These are phyloP conservation scores for Furnarius figulus DNA, from an alignment of 2,113 vertebrate genomes.

Conservation along the genomic window DNA sequence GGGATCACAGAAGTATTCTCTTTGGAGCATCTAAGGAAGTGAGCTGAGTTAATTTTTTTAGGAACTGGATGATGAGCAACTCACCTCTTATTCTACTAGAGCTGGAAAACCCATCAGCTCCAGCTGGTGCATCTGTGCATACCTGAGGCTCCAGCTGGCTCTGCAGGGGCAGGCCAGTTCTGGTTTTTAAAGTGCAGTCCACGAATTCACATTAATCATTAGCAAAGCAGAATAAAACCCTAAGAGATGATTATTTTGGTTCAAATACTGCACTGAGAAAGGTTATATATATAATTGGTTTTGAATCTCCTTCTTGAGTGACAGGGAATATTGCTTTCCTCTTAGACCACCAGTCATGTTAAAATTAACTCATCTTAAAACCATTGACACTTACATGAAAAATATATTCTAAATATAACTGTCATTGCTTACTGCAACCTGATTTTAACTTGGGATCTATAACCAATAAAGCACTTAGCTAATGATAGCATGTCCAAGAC, in stretches of 20 bases:
- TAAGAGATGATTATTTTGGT: not conserved
- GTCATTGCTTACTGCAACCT: not conserved
- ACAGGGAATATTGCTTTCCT: not conserved
- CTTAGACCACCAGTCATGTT: not conserved
- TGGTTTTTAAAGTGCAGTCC: not conserved
- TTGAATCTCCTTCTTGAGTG: not conserved
- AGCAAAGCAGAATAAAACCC: not conserved
- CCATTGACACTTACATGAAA: not conserved
- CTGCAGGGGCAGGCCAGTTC: not conserved
- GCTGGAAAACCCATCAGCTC: not conserved
- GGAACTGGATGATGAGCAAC: not conserved
- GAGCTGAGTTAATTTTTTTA: constrained; percentile 21
- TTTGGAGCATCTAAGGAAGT: not conserved
- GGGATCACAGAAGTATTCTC: not conserved
- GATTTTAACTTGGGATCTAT: constrained; percentile 13
- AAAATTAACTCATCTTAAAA: constrained; percentile 31
- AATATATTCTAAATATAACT: not conserved
- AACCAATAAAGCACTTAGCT: not conserved
- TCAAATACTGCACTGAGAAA: not conserved
- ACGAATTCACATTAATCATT: not conserved
- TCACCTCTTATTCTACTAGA: not conserved
- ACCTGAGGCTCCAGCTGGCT: not conserved
- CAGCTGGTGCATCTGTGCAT: not conserved
- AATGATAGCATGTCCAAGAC: not conserved
- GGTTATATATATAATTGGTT: not conserved